A percentile compares a stretch with the other conserved stretches of the same genome.
These are phyloP conservation scores for Cynocephalus volans DNA, from an alignment of 2,113 vertebrate species.

Conservation along the genomic window DNA sequence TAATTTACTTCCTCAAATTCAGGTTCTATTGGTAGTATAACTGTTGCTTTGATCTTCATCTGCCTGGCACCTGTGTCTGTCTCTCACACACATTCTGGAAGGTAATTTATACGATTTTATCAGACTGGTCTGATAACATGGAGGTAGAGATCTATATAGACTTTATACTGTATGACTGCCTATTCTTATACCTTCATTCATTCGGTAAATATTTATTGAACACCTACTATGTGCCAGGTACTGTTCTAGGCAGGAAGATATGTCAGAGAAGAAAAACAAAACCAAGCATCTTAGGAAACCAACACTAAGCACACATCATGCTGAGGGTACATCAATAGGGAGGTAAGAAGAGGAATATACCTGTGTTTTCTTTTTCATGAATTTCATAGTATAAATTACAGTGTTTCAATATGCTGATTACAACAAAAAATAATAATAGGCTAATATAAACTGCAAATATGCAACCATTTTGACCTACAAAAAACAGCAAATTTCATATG, in stretches of 20 bases:
- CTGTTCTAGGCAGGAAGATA: neutral
- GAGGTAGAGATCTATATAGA: neutral
- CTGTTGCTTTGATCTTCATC: conserved; percentile 59
- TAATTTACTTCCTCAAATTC: neutral
- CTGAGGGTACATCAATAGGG: neutral
- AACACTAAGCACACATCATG: neutral
- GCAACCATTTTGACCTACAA: neutral
- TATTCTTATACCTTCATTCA: neutral
- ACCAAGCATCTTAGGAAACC: neutral
- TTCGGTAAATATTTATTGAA: neutral
- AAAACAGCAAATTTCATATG: neutral
- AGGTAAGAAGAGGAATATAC: neutral
- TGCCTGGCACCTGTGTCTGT: neutral
- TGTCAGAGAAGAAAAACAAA: neutral
- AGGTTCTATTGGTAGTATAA: conserved; percentile 26
- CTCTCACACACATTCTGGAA: conserved; percentile 47
- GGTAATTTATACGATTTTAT: neutral
- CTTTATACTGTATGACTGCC: neutral
- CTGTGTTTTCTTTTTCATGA: neutral
- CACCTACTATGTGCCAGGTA: neutral
- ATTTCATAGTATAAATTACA: neutral
- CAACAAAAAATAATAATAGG: neutral
- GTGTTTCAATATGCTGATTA: neutral
- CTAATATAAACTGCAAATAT: neutral
- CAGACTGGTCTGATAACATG: neutral